Base-by-base conservation (phyloP, 2,888 invertebrate genomes). In the Eupithecia subfuscata region DNA sequence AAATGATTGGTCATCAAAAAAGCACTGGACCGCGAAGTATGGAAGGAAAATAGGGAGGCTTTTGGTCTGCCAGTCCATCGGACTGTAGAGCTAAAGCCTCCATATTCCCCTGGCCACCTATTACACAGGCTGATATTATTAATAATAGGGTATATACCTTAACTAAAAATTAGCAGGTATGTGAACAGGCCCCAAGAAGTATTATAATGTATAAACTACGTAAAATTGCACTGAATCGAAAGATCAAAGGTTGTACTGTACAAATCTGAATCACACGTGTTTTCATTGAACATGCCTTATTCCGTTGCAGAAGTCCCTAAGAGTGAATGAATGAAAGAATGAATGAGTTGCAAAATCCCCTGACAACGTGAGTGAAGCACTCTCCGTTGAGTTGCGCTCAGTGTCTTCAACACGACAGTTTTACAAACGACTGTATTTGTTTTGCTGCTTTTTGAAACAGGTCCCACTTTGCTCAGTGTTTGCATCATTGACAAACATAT, bases 241-340 rank as follows among this genome's bases (percentile, higher is more conserved):
- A 9, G 34, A 34, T 64, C 64, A 64, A 64, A 64, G 34, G 8
- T 14, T 30, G 3, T 56, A 56, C 30, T 2, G 30, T 30, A n/a
- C 18, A 52, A 63, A 16, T 63, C 16, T 63, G 63, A 16, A 63
- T 63, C 7, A 30, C 30, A 18, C 64, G 64, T 30, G n/a, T 25
- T 60, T 64, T 64, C 64, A 64, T 64, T 64, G 18, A 34, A 18
- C 64, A 64, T 64, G 18, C 4, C 9, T 18, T 52, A 75, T 75
- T 70, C 72, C 64, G 37, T 73, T 70, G 70, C 67, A 73, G 70
- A 67, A 60, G 64, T 60, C 70, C 72, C 72, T 48, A 34, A 69
- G 71, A 43, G 43, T 43, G 43, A 43, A 25, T n/a, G 65, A 45
- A 34, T 65, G 52, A 74, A 30, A 5, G 64, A 65, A 65, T 40